Evolutionary conservation across 1,140 invertebrate species (phyloP).

Genomic region (Druon quercuslanigerum): DNA sequence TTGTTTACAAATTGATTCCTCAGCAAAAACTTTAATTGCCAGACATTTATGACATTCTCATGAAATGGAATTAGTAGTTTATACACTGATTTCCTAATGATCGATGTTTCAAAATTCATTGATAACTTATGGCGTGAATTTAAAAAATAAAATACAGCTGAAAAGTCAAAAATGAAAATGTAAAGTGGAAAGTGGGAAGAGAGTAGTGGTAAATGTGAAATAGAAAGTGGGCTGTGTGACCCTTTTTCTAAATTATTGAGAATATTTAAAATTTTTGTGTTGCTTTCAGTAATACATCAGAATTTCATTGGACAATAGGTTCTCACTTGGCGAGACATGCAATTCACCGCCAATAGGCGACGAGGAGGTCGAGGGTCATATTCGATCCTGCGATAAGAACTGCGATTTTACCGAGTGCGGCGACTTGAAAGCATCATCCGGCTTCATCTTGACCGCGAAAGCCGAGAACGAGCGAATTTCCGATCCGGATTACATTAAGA

Average conservation of each 20-base stretch:
- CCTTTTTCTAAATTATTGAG: background rate
- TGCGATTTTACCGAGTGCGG: conserved; percentile 67
- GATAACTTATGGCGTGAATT: too few species aligned
- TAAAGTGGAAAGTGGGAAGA: too few species aligned
- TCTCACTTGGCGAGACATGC: conserved; percentile 56
- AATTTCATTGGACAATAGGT: conserved; percentile 55
- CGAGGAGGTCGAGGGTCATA: conserved; percentile 60
- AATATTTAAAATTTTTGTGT: background rate
- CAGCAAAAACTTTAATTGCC: too few species aligned
- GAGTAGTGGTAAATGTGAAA: too few species aligned
- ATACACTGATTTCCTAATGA: too few species aligned
- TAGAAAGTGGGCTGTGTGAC: too few species aligned
- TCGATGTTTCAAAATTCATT: too few species aligned
- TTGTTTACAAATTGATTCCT: too few species aligned
- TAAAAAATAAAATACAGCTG: too few species aligned
- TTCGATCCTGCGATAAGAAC: conserved; percentile 64
- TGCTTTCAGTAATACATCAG: background rate
- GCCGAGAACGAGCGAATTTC: conserved; percentile 58
- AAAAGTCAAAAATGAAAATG: too few species aligned
- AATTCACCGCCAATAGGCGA: conserved; percentile 66
- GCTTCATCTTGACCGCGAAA: conserved; percentile 38
- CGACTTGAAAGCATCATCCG: conserved; percentile 60
- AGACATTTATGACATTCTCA: too few species aligned
- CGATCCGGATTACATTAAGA: conserved; percentile 73
- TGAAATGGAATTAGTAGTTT: too few species aligned